These are phyloP conservation scores for Alca torda DNA, from an alignment of 2,797 vertebrate species.

Conservation along the genomic window DNA sequence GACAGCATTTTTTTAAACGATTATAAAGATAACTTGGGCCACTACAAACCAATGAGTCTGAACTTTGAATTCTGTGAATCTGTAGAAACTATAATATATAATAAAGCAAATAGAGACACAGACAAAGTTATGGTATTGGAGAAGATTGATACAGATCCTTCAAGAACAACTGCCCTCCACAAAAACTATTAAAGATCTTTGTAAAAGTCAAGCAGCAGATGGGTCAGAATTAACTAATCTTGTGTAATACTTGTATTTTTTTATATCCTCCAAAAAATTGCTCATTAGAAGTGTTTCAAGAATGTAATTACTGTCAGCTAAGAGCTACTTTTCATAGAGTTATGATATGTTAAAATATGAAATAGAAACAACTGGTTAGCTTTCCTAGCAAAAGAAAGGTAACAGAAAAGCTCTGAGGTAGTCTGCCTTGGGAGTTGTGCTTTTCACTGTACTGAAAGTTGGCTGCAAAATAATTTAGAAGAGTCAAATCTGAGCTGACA, in stretches of 20 bases:
- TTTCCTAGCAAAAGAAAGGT: neutral
- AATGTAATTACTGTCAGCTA: neutral
- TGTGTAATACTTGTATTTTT: neutral
- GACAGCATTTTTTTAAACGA: neutral
- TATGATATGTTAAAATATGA: neutral
- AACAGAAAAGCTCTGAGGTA: neutral
- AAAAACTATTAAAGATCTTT: neutral
- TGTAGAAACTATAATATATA: neutral
- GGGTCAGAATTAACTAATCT: neutral
- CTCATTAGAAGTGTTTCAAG: neutral
- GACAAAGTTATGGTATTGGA: neutral
- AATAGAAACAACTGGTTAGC: neutral
- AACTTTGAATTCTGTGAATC: neutral
- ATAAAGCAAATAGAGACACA: neutral
- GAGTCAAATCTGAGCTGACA: neutral
- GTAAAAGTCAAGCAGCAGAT: neutral
- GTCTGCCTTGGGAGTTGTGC: neutral
- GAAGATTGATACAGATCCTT: neutral
- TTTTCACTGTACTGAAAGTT: neutral
- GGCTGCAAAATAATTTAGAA: neutral
- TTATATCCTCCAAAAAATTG: neutral
- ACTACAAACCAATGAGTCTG: neutral
- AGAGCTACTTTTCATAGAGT: neutral
- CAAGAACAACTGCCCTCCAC: neutral
- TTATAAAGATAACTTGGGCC: neutral